phyloP scores from a whole-genome alignment of 1,140 invertebrate species.

The Drosophila repleta region DNA sequence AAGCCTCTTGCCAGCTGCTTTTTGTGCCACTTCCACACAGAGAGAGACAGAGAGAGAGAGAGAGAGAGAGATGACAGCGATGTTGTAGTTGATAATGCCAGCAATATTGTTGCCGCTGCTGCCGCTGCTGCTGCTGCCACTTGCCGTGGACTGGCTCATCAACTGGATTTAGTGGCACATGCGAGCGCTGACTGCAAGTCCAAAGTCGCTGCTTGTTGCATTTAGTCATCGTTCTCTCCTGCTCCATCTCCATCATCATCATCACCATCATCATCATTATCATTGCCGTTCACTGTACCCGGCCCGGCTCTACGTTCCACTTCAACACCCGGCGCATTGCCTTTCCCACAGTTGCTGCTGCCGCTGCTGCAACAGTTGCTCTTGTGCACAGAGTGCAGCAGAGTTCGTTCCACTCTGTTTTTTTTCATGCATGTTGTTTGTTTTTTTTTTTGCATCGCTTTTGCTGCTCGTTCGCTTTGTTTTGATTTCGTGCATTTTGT shows the following conservation, averaged over 20 bases:
- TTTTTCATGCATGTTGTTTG: conserved; percentile 27
- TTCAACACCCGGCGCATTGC: conserved; percentile 70
- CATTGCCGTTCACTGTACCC: conserved; percentile 20
- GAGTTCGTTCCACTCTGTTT: conserved; percentile 75
- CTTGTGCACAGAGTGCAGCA: conserved; percentile 66
- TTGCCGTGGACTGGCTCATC: conserved; percentile 77
- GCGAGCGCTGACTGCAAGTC: conserved; percentile 51
- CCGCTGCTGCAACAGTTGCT: conserved; percentile 12
- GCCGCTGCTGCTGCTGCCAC: conserved; percentile 57
- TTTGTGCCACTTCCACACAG: conserved; percentile 64
- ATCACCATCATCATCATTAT: conserved; percentile 1
- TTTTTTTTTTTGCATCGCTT: conserved; percentile 20
- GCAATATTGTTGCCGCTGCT: conserved; percentile 31
- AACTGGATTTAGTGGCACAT: conserved; percentile 66
- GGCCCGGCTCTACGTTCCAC: conserved; percentile 62
- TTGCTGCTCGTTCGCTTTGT: conserved; percentile 46
- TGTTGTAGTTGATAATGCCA: conserved; percentile 64
- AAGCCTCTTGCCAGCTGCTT: conserved; percentile 67
- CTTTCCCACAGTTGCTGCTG: conserved; percentile 65
- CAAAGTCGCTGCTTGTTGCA: conserved; percentile 75
- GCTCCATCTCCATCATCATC: conserved; percentile 7
- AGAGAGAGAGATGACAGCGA: conserved; percentile 17
- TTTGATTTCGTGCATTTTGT: conserved; percentile 79
- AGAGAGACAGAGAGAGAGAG: conserved; percentile 16
- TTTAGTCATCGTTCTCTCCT: conserved; percentile 67